Base-by-base conservation (phyloP, 2,113 vertebrate genomes). In the Fulmarus glacialis region DNA sequence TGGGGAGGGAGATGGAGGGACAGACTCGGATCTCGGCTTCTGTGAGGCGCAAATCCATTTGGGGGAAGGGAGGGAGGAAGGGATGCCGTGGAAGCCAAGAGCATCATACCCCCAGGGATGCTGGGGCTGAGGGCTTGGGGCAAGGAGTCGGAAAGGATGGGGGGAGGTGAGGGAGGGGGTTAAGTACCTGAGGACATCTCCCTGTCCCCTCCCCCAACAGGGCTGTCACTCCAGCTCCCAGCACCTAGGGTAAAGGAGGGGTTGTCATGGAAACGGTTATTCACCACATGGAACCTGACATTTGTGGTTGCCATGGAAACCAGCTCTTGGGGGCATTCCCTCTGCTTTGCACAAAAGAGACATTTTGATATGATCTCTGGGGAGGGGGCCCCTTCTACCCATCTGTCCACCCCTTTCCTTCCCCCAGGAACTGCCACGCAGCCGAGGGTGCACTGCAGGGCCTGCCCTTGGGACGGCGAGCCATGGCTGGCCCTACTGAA, bases 281-380 rank as follows among this genome's bases (percentile, higher is more conserved):
- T 98, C 98, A 98, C 98, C 97, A 97, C 98, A 98, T 96, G 97
- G 98, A 98, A 98, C 98, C 98, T 98, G 98, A 98, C 98, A 98
- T 98, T 98, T 98, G 98, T 97, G 95, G 98, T 98, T 98, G 93
- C 98, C 97, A 94, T 97, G 96, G 98, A 96, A 99, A 99, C 98
- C 77, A 96, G 98, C 98, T 98, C 98, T 98, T 97, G 97, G 98
- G 98, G 98, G 98, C 97, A 97, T 98, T 98, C 96, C 98, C 97
- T 97, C 89, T 43, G 95, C 96, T 96, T 97, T 59, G 97, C 98
- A 98, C 98, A 98, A 98, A 98, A 98, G 97, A 98, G 96, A 98
- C 92, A 95, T 98, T 98, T 98, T 95, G 96, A 98, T 97, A 97
- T 87, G 89, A 98, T 98, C 97, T 98, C 95, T 89, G 73, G 82